Evolutionary conservation across 1,140 invertebrate species (phyloP).

Genomic region (Lepidurus couesii): DNA sequence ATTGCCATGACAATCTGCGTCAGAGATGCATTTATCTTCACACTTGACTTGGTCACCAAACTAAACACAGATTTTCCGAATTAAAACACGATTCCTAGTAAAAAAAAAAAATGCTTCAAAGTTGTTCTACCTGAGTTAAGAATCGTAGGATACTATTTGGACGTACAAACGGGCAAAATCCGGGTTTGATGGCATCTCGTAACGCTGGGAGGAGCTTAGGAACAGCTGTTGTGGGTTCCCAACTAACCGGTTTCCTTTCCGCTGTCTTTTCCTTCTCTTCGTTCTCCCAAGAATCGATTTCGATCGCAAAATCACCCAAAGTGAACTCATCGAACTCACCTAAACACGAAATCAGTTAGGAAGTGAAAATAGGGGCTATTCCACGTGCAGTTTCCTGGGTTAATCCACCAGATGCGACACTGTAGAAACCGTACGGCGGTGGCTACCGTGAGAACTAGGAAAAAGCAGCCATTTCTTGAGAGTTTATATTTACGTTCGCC

Average conservation of each 20-base stretch:
- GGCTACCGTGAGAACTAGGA: too few species aligned
- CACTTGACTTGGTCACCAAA: constrained; percentile 32
- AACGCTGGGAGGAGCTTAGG: constrained; percentile 24
- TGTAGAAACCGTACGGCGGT: too few species aligned
- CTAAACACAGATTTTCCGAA: constrained; percentile 1
- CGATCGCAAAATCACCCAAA: not conserved
- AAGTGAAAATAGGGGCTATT: not conserved
- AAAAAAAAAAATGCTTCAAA: not conserved
- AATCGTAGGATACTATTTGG: constrained; percentile 31
- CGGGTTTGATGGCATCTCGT: constrained; percentile 36
- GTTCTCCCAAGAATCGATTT: not conserved
- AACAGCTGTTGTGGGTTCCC: not conserved
- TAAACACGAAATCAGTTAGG: not conserved
- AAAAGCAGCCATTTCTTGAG: too few species aligned
- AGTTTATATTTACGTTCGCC: too few species aligned
- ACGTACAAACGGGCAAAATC: constrained; percentile 36
- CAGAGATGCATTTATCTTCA: constrained; percentile 37
- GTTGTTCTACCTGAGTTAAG: constrained; percentile 26
- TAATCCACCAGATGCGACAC: too few species aligned
- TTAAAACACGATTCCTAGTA: not conserved
- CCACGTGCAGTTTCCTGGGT: too few species aligned
- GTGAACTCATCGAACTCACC: not conserved
- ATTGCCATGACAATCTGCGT: constrained; percentile 38
- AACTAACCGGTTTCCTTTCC: not conserved
- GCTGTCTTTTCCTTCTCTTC: constrained; percentile 3